Evolutionary conservation across 2,113 vertebrate genomes (phyloP).

Genomic region (Caranx melampygus): DNA sequence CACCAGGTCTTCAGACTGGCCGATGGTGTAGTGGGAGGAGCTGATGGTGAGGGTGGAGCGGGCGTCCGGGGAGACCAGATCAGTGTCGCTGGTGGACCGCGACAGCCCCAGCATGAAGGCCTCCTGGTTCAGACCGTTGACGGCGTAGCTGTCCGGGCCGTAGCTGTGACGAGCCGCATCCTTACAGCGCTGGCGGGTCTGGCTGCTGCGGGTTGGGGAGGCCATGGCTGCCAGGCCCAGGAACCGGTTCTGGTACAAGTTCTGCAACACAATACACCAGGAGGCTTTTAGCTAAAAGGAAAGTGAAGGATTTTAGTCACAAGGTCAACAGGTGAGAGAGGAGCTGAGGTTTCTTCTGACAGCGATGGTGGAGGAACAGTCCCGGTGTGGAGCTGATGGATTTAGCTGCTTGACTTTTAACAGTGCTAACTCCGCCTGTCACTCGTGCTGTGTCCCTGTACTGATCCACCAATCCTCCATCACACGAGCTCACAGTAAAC

Average conservation of each 20-base stretch:
- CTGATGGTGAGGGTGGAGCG: conserved; percentile 95
- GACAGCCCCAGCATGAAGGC: conserved; percentile 84
- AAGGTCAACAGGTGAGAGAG: not conserved
- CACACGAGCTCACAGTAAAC: too few relatives aligned
- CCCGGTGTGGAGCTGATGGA: not conserved
- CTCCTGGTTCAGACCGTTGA: conserved; percentile 85
- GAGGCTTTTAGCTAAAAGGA: not conserved
- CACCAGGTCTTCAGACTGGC: conserved; percentile 91
- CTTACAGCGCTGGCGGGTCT: conserved; percentile 92
- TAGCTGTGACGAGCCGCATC: conserved; percentile 90
- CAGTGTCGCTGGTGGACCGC: conserved; percentile 94
- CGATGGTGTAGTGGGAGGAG: conserved; percentile 92
- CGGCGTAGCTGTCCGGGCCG: conserved; percentile 88
- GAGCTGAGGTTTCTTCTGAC: not conserved
- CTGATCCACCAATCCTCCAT: not conserved
- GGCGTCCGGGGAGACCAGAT: conserved; percentile 93
- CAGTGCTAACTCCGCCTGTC: not conserved
- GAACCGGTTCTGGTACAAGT: conserved; percentile 98
- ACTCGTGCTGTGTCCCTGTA: not conserved
- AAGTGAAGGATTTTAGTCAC: not conserved
- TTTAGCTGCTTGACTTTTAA: not conserved
- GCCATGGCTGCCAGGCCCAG: conserved; percentile 97
- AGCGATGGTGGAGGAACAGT: not conserved
- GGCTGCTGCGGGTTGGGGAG: conserved; percentile 91
- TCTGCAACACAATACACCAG: conserved; percentile 80